A percentile compares a stretch with the other conserved stretches of the same genome.
These are phyloP conservation scores for Gandaritis pyraliata DNA, from an alignment of 2,888 invertebrate genomes.

Conservation along the genomic window DNA sequence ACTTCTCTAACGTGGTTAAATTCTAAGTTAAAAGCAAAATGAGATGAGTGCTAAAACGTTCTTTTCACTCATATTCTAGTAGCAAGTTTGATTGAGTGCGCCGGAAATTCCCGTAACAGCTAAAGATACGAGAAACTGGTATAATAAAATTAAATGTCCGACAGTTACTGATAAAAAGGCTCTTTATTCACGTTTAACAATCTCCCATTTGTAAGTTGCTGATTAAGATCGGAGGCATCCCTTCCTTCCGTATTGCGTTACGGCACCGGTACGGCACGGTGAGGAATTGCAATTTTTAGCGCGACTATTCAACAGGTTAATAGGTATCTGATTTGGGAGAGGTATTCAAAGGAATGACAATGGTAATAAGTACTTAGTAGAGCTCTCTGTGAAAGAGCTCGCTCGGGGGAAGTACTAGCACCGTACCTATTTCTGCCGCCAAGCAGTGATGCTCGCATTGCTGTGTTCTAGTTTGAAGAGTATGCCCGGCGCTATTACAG, in stretches of 20 bases:
- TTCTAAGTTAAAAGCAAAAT: too few species aligned
- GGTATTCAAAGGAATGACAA: background rate
- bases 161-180: constrained; percentile 21
- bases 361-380: too few species aligned
- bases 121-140: constrained; percentile 13
- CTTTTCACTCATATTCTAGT: too few species aligned
- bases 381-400: too few species aligned
- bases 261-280: constrained; percentile 13
- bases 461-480: too few species aligned
- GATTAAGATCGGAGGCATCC: constrained; percentile 37
- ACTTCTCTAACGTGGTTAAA: too few species aligned
- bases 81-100: background rate
- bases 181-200: constrained; percentile 33
- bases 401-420: too few species aligned
- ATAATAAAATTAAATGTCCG: constrained; percentile 18
- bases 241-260: constrained; percentile 33
- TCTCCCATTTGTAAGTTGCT: constrained; percentile 36
- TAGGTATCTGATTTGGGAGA: constrained; percentile 12
- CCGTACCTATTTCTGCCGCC: too few species aligned
- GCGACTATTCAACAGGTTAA: constrained; percentile 18
- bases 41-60: too few species aligned
- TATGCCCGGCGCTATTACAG: too few species aligned
- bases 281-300: constrained; percentile 13
- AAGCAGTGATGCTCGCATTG: too few species aligned
- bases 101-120: background rate